phyloP scores from a whole-genome alignment of 2,113 vertebrate genomes.

The Silurus meridionalis region DNA sequence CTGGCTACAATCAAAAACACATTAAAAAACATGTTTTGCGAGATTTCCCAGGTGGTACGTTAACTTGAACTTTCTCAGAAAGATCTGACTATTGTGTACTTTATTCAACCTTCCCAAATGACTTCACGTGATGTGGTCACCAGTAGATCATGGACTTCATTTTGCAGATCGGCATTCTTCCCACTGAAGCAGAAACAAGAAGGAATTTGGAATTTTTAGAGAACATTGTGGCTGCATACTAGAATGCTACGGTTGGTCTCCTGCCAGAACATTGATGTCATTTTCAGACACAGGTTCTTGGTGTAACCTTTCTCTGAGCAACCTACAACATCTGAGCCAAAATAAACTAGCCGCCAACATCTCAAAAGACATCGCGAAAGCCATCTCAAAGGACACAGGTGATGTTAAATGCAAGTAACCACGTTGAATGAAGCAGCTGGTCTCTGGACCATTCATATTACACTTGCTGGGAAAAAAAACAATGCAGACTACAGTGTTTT shows the following conservation, averaged over 20 bases:
- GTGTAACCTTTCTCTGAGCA: conserved; percentile 33
- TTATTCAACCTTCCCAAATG: not conserved
- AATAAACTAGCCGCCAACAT: conserved; percentile 37
- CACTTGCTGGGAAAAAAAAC: conserved; percentile 25
- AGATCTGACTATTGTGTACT: not conserved
- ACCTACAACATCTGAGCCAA: conserved; percentile 36
- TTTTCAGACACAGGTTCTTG: conserved; percentile 46
- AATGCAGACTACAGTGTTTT: not conserved
- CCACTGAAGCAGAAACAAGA: conserved; percentile 11
- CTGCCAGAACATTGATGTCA: conserved; percentile 39
- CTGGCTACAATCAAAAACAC: not conserved
- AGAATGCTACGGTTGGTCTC: conserved; percentile 16
- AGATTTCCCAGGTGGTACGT: not conserved
- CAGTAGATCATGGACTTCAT: not conserved
- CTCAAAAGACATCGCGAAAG: conserved; percentile 5
- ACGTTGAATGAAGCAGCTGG: conserved; percentile 14
- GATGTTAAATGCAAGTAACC: not conserved
- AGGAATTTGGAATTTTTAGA: conserved; percentile 21
- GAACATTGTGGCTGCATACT: conserved; percentile 33
- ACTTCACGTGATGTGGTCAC: not conserved
- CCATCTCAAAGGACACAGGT: conserved; percentile 14
- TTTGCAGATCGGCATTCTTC: conserved; percentile 15
- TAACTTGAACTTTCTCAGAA: conserved; percentile 4
- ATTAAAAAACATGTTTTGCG: not conserved
- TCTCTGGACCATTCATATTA: conserved; percentile 25